Base-by-base conservation (phyloP, 23 tunicate genomes). In the Ciona savignyi region DNA sequence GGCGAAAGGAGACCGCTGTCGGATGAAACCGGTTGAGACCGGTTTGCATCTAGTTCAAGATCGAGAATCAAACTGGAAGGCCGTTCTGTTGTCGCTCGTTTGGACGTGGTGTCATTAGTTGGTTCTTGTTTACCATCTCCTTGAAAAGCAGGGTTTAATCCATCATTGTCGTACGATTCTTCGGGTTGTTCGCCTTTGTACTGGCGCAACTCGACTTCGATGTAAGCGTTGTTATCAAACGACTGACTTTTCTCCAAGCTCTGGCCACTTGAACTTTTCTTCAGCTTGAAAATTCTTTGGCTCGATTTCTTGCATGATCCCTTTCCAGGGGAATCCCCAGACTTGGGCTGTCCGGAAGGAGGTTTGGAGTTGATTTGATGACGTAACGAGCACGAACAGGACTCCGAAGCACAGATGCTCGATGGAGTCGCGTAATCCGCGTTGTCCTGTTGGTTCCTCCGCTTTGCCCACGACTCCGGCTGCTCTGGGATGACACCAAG, bases 341-440 rank as follows among this genome's bases (percentile, higher is more conserved):
- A 42, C 15, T 15, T 42, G 56, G 56, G 56, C 9, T 9, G 56
- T 9, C 56, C 15, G 9, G 15, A 42, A 6, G 56, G 56, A 42
- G 56, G 56, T 15, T 42, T 42, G 56, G 56, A 42, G 56, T 9
- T 6, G 56, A 42, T 30, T 21, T 20, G 51, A 31, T 33, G 33
- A 1, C 22, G 51, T 15, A 6, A 15, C 11, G 56, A 69, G 24
- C 67, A 69, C 21, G 80, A 33, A 33, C 87, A 82, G 51, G 80
- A 74, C 3, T 68, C 62, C 4, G 80, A 32, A 42, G 87, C 75
- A 32, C 87, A 82, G 23, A 74, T 67, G 62, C 65, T 82, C 1
- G 87, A 82, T 25, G 87, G 87, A 6, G 80, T 75, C 30, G 87
- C 87, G 75, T 82, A 82, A 61, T 82, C 87, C 26, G 87, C 64